Evolutionary conservation across 2,888 invertebrate genomes (phyloP).

Genomic region (Atethmia centrago): DNA sequence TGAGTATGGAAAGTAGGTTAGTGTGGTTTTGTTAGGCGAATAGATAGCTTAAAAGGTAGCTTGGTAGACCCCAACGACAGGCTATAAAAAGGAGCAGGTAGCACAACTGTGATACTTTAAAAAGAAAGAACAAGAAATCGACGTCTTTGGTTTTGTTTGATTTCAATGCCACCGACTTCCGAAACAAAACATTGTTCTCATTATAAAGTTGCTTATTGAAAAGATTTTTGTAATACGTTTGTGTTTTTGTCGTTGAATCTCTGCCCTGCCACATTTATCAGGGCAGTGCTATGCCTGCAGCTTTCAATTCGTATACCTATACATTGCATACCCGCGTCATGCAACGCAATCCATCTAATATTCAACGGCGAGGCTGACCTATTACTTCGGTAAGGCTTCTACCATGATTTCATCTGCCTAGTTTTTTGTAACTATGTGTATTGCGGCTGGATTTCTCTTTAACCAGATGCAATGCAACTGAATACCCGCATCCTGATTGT

Average conservation of each 20-base stretch:
- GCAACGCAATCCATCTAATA: constrained; percentile 52
- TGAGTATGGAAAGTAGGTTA: constrained; percentile 37
- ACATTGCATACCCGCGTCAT: constrained; percentile 12
- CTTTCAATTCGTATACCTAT: constrained; percentile 6
- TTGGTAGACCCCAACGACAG: too few relatives aligned
- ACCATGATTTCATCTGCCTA: constrained; percentile 35
- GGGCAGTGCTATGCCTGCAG: background rate
- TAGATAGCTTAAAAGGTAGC: background rate
- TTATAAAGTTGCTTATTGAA: too few relatives aligned
- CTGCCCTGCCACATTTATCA: background rate
- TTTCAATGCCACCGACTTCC: too few relatives aligned
- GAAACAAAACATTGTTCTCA: too few relatives aligned
- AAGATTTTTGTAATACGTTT: too few relatives aligned
- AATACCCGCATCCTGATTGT: background rate
- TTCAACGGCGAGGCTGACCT: constrained; percentile 39
- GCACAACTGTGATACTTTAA: too few relatives aligned
- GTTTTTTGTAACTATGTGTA: background rate
- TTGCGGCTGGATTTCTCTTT: background rate
- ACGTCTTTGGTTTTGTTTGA: too few relatives aligned
- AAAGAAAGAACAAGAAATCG: too few relatives aligned
- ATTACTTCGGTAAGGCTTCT: constrained; percentile 47
- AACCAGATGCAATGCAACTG: background rate
- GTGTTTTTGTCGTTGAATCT: background rate
- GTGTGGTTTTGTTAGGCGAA: constrained; percentile 3
- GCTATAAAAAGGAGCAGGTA: background rate